Conservation (phyloP, 2,113 vertebrate species). For the Phylloscopus trochiloides region DNA sequence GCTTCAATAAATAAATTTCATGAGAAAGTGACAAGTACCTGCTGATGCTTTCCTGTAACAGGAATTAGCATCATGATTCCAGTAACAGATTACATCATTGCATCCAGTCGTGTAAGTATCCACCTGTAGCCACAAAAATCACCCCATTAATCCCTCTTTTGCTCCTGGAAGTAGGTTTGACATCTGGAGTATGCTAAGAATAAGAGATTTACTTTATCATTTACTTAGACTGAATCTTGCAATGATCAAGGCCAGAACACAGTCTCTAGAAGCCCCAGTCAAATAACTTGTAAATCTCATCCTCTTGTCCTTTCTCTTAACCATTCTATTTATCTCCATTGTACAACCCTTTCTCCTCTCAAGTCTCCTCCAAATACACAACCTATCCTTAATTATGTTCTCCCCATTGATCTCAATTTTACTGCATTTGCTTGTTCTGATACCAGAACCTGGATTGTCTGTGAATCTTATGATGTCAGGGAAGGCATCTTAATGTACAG, state of each 20-base stretch:
- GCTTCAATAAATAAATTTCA: background rate
- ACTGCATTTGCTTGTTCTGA: background rate
- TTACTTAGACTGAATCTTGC: background rate
- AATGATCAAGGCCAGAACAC: background rate
- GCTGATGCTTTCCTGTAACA: background rate
- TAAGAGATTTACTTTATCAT: background rate
- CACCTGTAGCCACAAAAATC: background rate
- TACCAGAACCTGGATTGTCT: background rate
- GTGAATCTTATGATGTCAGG: background rate
- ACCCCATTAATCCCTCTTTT: background rate
- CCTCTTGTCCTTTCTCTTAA: background rate
- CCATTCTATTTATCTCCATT: background rate
- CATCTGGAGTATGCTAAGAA: background rate
- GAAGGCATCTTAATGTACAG: background rate
- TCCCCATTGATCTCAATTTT: background rate
- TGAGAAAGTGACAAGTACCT: background rate
- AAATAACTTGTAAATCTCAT: background rate
- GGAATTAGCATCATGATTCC: rapidly evolving
- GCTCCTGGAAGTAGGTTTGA: background rate
- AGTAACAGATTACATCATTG: rapidly evolving
- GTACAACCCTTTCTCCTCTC: background rate
- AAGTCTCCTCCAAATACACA: background rate
- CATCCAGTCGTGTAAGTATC: background rate
- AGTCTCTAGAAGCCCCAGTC: background rate
- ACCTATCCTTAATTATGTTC: background rate